Evolutionary conservation across 2,888 invertebrate genomes (phyloP), one percentile per base, ranked within the genome.

Genomic region (Seira sanloemensis): DNA sequence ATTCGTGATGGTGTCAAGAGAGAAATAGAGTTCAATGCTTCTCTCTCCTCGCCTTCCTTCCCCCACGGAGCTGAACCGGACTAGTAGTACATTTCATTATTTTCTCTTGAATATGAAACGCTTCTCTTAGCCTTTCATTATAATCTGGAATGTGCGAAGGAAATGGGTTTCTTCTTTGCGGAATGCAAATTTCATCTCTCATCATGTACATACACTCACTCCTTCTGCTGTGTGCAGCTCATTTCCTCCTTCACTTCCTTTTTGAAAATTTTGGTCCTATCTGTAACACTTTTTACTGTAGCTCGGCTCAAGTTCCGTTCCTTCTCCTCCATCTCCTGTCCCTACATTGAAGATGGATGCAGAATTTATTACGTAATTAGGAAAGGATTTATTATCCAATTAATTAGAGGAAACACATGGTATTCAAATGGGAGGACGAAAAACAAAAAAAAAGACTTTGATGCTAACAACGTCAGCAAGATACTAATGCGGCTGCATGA

Each of bases 371-470:
- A 72, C 66, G 71, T 82, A 82, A 82, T 82, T 82, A 82, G 50
- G 77, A 26, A 82, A 82, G 73, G 82, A 82, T 82, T 82, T 82
- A 82, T 82, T 82, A 82, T 72, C 77, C 76, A 77, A 82, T 82
- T 82, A 82, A 82, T 82, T 82, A 82, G 77, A 67, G n/a, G 24
- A 26, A 77, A 54, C 82, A 77, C 67, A 62, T 69, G 50, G 69
- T 69, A 74, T 69, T 66, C 54, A 66, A 69, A 50, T 26, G 19
- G 25, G 58, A 2, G 54, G 37, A 65, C 54, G n/a, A 58, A 24
- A 25, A 24, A 37, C 5, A 37, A 37, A 37, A 37, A 5, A 37
- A 37, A 37, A 37, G 7, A 37, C 7, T 37, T 37, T 37, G 37
- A 5, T 37, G 5, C 37, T 37, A 37, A n/a, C 12, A 37, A 37